Evolutionary conservation across 2,888 invertebrate genomes (phyloP).

Genomic region (Melanostoma mellinum): DNA sequence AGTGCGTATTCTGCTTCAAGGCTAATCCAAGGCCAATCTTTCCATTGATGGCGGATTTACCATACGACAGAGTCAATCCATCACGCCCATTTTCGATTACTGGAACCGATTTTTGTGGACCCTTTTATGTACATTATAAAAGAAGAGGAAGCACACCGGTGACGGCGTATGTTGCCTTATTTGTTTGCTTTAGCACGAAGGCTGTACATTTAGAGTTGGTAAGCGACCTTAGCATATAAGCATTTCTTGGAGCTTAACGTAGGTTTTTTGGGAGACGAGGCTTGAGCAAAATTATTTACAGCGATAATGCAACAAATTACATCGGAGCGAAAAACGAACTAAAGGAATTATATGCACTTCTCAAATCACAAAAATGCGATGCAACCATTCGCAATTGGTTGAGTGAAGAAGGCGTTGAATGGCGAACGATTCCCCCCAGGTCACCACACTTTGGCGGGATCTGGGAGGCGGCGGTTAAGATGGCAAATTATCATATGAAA

Average conservation of each 20-base stretch:
- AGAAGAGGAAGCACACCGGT: not conserved
- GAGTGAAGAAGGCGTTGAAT: too few species aligned
- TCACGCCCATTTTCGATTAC: not conserved
- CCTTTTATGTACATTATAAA: not conserved
- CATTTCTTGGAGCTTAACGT: not conserved
- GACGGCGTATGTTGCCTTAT: not conserved
- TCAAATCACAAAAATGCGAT: too few species aligned
- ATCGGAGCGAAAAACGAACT: slow-evolving; percentile 4
- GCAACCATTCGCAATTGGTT: too few species aligned
- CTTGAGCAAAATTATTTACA: not conserved
- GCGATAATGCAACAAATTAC: slow-evolving; percentile 1
- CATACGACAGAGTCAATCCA: not conserved
- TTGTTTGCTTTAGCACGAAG: too few species aligned
- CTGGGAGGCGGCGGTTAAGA: too few species aligned
- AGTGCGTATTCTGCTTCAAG: not conserved
- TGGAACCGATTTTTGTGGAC: slow-evolving; percentile 5
- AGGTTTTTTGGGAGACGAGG: not conserved
- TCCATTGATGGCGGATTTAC: not conserved
- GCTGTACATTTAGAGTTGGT: not conserved
- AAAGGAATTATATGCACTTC: not conserved
- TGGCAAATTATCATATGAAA: slow-evolving; percentile 11
- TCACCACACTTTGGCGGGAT: too few species aligned
- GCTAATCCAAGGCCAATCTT: not conserved
- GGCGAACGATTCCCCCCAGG: not conserved
- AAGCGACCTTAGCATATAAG: not conserved